A percentile compares a stretch with the other conserved stretches of the same genome.
Evolutionary conservation across 2,113 vertebrate genomes (phyloP).

Genomic region (Hippocampus barbouri): DNA sequence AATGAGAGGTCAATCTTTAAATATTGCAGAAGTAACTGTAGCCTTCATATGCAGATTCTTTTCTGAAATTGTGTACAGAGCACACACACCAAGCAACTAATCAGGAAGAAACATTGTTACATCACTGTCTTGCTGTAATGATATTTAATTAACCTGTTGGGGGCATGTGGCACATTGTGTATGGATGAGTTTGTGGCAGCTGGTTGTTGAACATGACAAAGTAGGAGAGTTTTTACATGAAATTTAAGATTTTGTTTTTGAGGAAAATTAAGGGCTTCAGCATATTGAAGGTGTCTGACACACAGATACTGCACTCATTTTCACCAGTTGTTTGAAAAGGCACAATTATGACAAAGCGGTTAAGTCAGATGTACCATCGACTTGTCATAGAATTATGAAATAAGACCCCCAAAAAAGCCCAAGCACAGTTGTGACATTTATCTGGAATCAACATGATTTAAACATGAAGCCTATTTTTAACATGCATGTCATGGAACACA

Average conservation of each 20-base stretch:
- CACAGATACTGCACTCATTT: not conserved
- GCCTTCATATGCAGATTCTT: conserved; percentile 24
- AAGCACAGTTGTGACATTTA: not conserved
- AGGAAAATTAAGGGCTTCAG: not conserved
- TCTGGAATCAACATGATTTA: not conserved
- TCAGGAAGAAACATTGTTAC: conserved; percentile 10
- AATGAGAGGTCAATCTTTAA: conserved; percentile 48
- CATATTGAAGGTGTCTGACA: not conserved
- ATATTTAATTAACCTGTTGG: conserved; percentile 44
- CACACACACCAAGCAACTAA: not conserved
- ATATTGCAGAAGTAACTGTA: conserved; percentile 27
- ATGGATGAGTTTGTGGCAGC: not conserved
- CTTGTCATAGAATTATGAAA: not conserved
- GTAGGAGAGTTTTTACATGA: not conserved
- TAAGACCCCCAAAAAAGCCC: not conserved
- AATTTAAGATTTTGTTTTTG: not conserved
- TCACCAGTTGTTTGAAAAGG: not conserved
- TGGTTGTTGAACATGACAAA: not conserved
- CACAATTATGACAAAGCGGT: not conserved
- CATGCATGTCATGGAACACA: not conserved
- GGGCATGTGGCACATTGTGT: not conserved
- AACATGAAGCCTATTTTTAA: conserved; percentile 2
- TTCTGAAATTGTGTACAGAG: conserved; percentile 6
- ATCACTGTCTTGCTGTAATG: conserved; percentile 23
- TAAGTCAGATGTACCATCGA: not conserved